Base-by-base conservation (phyloP, 2,797 vertebrate genomes). In the Ceryle rudis region DNA sequence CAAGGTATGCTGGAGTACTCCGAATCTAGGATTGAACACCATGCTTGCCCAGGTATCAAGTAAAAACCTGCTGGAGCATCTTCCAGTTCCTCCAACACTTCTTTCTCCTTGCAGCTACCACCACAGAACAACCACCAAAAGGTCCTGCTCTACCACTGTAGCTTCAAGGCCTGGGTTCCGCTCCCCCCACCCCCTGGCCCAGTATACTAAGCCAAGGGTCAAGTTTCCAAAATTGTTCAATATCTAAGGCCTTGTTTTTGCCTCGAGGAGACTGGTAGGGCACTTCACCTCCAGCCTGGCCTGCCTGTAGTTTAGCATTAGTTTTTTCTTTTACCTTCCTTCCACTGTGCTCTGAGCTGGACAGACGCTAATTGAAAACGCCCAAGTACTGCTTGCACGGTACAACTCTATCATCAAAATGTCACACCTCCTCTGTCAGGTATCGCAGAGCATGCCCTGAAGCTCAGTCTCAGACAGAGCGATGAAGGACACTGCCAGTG, bases 401-500 rank as follows among this genome's bases (percentile, higher is more conserved):
- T 47, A 60, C 77, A 79, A 35, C 5, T 3, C 26, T 61, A 7
- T 13, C 75, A 88, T 41, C 62, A 66, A 42, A 79, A 62, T 17
- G 33, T 79, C 61, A 69, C 42, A 23, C 19, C 14, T 78, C 33
- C 61, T 57, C 84, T 62, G 31, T 39, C 66, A 86, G 82, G 75
- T 58, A 26, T 1, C 28, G 77, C 77, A 81, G 67, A 70, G 44
- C 46, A 55, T 3, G 51, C 37, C 28, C 66, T 75, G 55, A 42
- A 60, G 64, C 42, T 74, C 67, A 41, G 3, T 1, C 54, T 54
- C 19, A 2, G 28, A 13, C 2, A 1, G 42, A 7, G 33, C 1
- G 1, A 33, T 7, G 26, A 83, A 87, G 75, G 69, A 91, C 64
- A 0, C 9, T 77, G 71, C 75, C 49, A 20, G 16, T 4, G 82